These are phyloP conservation scores for Yponomeuta evonymella DNA, from an alignment of 2,888 invertebrate species.

Conservation along the genomic window DNA sequence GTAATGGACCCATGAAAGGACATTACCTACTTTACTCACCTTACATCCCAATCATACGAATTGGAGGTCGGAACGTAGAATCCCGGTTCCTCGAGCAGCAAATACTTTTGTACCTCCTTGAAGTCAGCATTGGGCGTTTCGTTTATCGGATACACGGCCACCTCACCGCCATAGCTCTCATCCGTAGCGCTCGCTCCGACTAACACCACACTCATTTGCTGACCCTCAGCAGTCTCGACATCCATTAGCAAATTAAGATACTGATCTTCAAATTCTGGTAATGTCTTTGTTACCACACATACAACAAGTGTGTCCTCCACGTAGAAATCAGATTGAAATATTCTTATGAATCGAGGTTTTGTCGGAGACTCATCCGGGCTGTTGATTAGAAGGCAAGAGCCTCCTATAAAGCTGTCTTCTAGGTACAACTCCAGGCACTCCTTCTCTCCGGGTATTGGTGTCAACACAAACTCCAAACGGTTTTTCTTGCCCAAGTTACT, in stretches of 20 bases:
- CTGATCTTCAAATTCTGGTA: constrained; percentile 35
- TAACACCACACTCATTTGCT: constrained; percentile 27
- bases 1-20: not conserved
- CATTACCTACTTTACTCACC: constrained; percentile 32
- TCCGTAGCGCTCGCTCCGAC: not conserved
- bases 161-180: constrained; percentile 17
- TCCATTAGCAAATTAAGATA: constrained; percentile 41
- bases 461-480: not conserved
- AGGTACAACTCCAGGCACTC: constrained; percentile 51
- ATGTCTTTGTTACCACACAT: constrained; percentile 55
- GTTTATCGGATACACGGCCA: constrained; percentile 30
- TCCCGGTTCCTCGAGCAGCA: constrained; percentile 48
- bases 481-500: not conserved
- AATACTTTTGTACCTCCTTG: constrained; percentile 39
- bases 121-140: constrained; percentile 24
- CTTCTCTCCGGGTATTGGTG: constrained; percentile 34
- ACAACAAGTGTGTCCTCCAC: constrained; percentile 39
- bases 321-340: constrained; percentile 55
- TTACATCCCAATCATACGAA: constrained; percentile 52
- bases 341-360: constrained; percentile 36
- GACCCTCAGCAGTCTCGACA: constrained; percentile 26
- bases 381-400: constrained; percentile 64
- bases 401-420: constrained; percentile 69
- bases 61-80: constrained; percentile 61
- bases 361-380: constrained; percentile 40